Evolutionary conservation across 2,113 vertebrate genomes (phyloP).

Genomic region (Aphelocoma coerulescens): DNA sequence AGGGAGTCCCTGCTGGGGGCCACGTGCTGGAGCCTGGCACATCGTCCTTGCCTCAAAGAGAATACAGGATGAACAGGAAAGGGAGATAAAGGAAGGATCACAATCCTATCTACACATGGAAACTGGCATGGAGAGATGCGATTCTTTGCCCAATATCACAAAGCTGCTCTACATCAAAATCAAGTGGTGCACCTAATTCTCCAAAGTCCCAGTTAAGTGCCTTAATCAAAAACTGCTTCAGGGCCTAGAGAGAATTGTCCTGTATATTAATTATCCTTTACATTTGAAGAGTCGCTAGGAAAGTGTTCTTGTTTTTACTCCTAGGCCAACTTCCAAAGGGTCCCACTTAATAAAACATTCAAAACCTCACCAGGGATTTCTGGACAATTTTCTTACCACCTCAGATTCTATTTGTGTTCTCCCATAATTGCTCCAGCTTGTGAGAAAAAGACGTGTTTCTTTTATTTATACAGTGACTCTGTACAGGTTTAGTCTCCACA

Average conservation of each 20-base stretch:
- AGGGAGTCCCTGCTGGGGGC: not conserved
- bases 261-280: slow-evolving; percentile 63
- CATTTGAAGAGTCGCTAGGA: not conserved
- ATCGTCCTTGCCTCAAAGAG: not conserved
- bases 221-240: slow-evolving; percentile 60
- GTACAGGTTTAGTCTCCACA: not conserved
- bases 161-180: slow-evolving; percentile 9
- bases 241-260: slow-evolving; percentile 55
- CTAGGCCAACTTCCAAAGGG: slow-evolving; percentile 33
- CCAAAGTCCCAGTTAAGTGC: slow-evolving; percentile 24
- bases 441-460: not conserved
- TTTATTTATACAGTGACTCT: not conserved
- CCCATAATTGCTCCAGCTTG: not conserved
- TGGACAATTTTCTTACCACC: not conserved
- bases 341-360: slow-evolving; percentile 29
- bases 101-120: not conserved
- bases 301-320: not conserved
- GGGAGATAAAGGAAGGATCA: not conserved
- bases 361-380: slow-evolving; percentile 24
- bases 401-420: not conserved
- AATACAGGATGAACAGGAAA: not conserved
- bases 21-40: not conserved
- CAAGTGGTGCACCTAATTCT: slow-evolving; percentile 27
- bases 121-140: not conserved
- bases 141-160: not conserved